Percentiles rank a stretch among this genome's conserved stretches.
phyloP scores from a whole-genome alignment of 2,888 invertebrate genomes.

The Phlogophora meticulosa region DNA sequence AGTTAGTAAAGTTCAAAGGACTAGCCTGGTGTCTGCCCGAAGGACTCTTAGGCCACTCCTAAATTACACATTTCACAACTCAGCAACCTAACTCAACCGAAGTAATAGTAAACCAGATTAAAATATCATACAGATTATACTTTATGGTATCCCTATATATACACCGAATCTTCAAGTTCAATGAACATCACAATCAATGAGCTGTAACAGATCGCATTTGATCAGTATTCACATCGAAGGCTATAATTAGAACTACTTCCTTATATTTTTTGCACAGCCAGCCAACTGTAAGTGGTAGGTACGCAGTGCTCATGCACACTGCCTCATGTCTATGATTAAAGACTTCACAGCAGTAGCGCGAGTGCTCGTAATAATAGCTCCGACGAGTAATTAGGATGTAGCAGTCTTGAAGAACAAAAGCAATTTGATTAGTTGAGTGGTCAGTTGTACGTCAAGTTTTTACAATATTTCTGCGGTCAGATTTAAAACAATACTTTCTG shows the following conservation, averaged over 20 bases:
- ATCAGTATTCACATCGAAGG: constrained; percentile 26
- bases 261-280: constrained; percentile 30
- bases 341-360: constrained; percentile 16
- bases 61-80: too few species aligned
- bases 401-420: constrained; percentile 10
- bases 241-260: constrained; percentile 38
- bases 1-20: too few species aligned
- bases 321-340: constrained; percentile 24
- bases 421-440: constrained; percentile 8
- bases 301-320: not conserved
- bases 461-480: not conserved
- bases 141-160: too few species aligned
- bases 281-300: constrained; percentile 41
- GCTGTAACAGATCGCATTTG: constrained; percentile 17
- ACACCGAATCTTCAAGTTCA: constrained; percentile 4
- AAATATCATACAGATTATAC: not conserved
- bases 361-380: constrained; percentile 17
- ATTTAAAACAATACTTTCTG: too few species aligned
- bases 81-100: not conserved
- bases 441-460: not conserved
- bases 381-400: constrained; percentile 8
- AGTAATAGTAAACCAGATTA: not conserved
- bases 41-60: too few species aligned
- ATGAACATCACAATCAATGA: constrained; percentile 22
- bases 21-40: too few species aligned